Percentiles rank a stretch among this genome's conserved stretches.
Conservation (phyloP, 1,140 invertebrate species). For the Atta colombica region DNA sequence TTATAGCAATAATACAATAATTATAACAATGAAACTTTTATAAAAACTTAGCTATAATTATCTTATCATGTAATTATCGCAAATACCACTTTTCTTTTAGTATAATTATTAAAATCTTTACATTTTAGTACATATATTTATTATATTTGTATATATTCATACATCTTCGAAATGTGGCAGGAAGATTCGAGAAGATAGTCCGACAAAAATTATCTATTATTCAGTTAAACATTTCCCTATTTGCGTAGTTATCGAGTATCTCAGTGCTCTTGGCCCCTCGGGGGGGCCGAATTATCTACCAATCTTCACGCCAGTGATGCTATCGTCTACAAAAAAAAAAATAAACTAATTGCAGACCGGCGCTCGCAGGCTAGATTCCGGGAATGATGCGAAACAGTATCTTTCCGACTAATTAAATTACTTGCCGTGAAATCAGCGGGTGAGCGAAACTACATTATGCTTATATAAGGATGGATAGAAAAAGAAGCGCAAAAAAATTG, state of each 20-base stretch:
- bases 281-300: conserved; percentile 49
- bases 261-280: neutral
- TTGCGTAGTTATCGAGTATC: conserved; percentile 27
- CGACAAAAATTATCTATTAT: conserved; percentile 19
- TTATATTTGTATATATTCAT: neutral
- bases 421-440: conserved; percentile 68
- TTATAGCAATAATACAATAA: no score
- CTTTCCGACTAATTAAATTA: conserved; percentile 73
- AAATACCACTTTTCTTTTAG: no score
- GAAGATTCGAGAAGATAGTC: neutral
- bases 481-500: neutral
- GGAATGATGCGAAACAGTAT: conserved; percentile 66
- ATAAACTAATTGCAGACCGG: conserved; percentile 66
- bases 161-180: neutral
- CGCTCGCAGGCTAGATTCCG: conserved; percentile 42
- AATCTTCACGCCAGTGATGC: conserved; percentile 73
- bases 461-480: neutral
- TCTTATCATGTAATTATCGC: no score
- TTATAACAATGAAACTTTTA: no score
- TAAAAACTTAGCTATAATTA: no score
- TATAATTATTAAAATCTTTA: neutral
- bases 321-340: conserved; percentile 28
- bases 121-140: neutral
- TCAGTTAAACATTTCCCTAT: conserved; percentile 17
- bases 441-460: conserved; percentile 33